Evolutionary conservation across 1,140 invertebrate genomes (phyloP).

Genomic region (Ephestia elutella): DNA sequence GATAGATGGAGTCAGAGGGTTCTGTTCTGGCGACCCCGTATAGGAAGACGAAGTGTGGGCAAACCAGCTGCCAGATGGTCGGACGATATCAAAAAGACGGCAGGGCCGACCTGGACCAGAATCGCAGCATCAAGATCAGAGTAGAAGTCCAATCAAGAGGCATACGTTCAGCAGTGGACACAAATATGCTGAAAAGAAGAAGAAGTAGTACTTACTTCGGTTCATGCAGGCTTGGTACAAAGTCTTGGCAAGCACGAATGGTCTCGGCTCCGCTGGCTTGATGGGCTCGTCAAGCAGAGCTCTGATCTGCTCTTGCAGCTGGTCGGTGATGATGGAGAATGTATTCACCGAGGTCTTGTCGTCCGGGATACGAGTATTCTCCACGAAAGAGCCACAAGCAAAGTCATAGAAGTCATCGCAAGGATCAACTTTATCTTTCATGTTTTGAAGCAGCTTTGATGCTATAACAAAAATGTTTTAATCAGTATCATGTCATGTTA

Average conservation of each 20-base stretch:
- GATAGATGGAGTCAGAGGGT: no score
- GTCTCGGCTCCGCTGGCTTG: constrained; percentile 78
- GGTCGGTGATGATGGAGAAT: constrained; percentile 86
- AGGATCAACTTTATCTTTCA: constrained; percentile 85
- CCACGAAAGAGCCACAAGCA: constrained; percentile 85
- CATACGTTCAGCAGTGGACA: no score
- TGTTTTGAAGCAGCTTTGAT: constrained; percentile 80
- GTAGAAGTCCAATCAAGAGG: no score
- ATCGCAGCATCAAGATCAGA: no score
- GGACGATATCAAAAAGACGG: no score
- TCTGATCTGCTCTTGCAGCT: constrained; percentile 85
- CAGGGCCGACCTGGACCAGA: no score
- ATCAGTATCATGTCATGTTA: background rate
- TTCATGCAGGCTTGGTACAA: constrained; percentile 91
- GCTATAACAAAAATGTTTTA: constrained; percentile 60
- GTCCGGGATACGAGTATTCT: constrained; percentile 84
- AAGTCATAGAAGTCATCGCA: constrained; percentile 94
- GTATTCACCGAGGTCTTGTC: constrained; percentile 87
- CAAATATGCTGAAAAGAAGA: no score
- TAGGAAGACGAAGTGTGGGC: no score
- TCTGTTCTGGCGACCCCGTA: no score
- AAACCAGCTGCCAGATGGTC: no score
- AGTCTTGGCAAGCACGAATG: constrained; percentile 84
- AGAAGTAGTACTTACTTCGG: constrained; percentile 78
- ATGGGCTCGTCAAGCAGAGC: constrained; percentile 82